Base-by-base conservation (phyloP, 2,888 invertebrate genomes). In the Globia sparganii region DNA sequence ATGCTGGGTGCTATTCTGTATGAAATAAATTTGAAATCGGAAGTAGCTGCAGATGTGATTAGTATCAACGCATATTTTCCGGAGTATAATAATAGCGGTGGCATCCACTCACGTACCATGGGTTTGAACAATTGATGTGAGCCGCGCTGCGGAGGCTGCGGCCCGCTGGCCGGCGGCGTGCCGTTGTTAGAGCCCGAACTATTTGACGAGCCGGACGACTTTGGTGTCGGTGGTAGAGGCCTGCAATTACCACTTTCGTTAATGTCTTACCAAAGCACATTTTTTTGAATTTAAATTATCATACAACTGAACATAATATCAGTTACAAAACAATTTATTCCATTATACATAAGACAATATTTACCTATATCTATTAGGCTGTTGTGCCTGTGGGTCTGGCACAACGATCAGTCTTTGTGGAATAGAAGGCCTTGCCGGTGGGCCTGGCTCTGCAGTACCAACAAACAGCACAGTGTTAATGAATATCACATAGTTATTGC, bases 361-460 rank as follows among this genome's bases (percentile, higher is more conserved):
- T 92, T 92, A 97, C 96, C 96, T 96, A 93, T 97, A 97, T 97
- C 97, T 97, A 95, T 97, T 97, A 89, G 97, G 96, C 92, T 98
- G 98, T 86, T 98, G 98, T 86, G 97, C 97, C 92, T 98, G 98
- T 88, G 98, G 98, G 95, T 99, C 99, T 91, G 98, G 98, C 93
- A 99, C 99, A 93, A 99, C 98, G 92, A 99, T 99, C 93, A 99
- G 97, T 97, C 99, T 98, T 96, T 99, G 98, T 91, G 99, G 99
- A 95, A 99, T 98, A 86, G 98, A 98, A 80, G 99, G 99, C 93
- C 99, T 97, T 83, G 99, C 98, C 66, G 99, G 99, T 86, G 99
- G 98, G 85, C 98, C 99, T 46, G 98, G 98, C 93, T 99, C 99
- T 93, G 98, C 75, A 85, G 81, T 76, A 81, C 77, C 87, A 88